phyloP scores from a whole-genome alignment of 2,888 invertebrate genomes.

The Caenorhabditis virilis region DNA sequence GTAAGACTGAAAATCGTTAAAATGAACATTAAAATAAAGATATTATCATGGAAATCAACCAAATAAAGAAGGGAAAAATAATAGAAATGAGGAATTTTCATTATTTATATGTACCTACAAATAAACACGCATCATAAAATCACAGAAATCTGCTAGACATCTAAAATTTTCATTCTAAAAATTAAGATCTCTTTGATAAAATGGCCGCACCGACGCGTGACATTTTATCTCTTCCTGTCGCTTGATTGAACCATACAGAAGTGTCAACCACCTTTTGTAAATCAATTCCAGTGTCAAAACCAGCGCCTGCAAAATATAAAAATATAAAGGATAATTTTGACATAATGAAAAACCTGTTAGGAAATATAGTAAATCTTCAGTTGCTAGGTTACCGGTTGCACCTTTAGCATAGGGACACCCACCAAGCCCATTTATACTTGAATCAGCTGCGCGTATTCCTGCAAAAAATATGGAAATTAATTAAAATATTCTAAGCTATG shows the following conservation, averaged over 20 bases:
- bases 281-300: slow-evolving; percentile 77
- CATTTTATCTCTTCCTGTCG: slow-evolving; percentile 20
- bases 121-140: not conserved
- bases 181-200: slow-evolving; percentile 7
- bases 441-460: slow-evolving; percentile 76
- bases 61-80: no score
- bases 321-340: no score
- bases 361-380: slow-evolving; percentile 95
- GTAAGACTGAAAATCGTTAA: not conserved
- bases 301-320: slow-evolving; percentile 81
- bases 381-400: slow-evolving; percentile 94
- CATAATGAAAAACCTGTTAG: no score
- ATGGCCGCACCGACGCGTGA: slow-evolving; percentile 33
- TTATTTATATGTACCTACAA: no score
- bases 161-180: not conserved
- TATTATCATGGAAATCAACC: not conserved
- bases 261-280: slow-evolving; percentile 44
- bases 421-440: slow-evolving; percentile 93
- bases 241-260: slow-evolving; percentile 35
- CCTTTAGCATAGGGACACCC: slow-evolving; percentile 95
- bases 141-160: not conserved
- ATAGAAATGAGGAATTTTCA: no score
- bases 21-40: not conserved
- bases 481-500: no score
- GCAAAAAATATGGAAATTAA: not conserved